phyloP scores from a whole-genome alignment of 2,888 invertebrate genomes.

The Megamerina dolium region DNA sequence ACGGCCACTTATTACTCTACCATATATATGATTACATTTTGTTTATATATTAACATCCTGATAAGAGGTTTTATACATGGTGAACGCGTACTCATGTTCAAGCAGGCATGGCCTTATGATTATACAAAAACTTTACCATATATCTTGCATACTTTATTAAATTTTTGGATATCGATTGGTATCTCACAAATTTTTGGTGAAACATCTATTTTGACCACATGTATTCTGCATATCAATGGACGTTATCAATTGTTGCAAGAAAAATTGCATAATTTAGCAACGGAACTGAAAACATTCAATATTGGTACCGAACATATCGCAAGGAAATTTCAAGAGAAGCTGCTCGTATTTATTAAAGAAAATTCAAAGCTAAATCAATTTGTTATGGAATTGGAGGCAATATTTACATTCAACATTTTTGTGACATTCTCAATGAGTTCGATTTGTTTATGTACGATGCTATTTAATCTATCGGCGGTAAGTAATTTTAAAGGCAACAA shows the following conservation, averaged over 20 bases:
- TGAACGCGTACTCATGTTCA: conserved; percentile 30
- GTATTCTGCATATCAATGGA: conserved; percentile 37
- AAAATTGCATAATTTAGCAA: conserved; percentile 20
- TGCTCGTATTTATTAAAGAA: background rate
- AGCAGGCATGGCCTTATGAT: conserved; percentile 31
- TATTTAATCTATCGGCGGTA: no score
- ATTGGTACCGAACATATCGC: background rate
- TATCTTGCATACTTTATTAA: conserved; percentile 24
- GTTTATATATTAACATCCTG: conserved; percentile 24
- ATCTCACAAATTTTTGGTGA: conserved; percentile 33
- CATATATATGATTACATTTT: background rate
- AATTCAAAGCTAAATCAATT: background rate
- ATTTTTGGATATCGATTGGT: conserved; percentile 28
- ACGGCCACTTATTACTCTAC: background rate
- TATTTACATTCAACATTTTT: background rate
- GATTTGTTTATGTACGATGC: no score
- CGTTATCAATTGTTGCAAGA: conserved; percentile 29
- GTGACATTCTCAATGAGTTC: background rate
- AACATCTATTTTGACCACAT: conserved; percentile 33
- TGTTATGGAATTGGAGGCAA: background rate
- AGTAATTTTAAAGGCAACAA: no score
- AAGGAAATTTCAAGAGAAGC: background rate
- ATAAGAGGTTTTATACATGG: conserved; percentile 26
- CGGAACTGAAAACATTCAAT: background rate
- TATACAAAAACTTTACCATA: conserved; percentile 24